Percentiles rank a stretch among this genome's conserved stretches.
Evolutionary conservation across 2,113 vertebrate species (phyloP).

Genomic region (Callithrix jacchus): DNA sequence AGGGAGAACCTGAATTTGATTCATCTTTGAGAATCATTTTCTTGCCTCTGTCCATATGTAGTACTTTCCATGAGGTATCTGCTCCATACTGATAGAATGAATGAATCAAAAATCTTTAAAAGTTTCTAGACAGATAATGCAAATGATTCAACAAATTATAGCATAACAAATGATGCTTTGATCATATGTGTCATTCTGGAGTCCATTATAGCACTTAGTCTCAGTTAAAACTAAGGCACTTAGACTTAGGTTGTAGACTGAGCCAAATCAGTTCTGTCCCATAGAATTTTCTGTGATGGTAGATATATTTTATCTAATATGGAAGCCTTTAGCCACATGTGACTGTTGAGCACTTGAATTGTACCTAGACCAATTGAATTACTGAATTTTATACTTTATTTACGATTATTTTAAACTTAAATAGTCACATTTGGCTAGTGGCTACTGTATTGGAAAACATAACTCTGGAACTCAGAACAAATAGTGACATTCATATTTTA

Average conservation of each 20-base stretch:
- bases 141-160: not conserved
- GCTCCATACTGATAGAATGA: not conserved
- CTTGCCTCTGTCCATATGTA: accelerated
- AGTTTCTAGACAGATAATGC: not conserved
- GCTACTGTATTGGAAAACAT: not conserved
- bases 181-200: not conserved
- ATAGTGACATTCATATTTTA: not conserved
- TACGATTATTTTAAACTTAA: not conserved
- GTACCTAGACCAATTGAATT: not conserved
- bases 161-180: not conserved
- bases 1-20: not conserved
- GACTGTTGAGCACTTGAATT: not conserved
- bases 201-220: not conserved
- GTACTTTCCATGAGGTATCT: not conserved
- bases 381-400: not conserved
- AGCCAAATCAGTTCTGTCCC: not conserved
- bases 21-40: not conserved
- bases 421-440: not conserved
- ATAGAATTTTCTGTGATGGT: not conserved
- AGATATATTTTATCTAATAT: not conserved
- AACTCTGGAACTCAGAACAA: not conserved
- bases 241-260: not conserved
- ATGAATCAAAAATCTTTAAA: not conserved
- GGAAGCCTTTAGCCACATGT: not conserved
- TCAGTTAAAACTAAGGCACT: not conserved